Evolutionary conservation across 1,140 invertebrate species (phyloP), one percentile per base, ranked within the genome.

Genomic region (Euschistus heros): DNA sequence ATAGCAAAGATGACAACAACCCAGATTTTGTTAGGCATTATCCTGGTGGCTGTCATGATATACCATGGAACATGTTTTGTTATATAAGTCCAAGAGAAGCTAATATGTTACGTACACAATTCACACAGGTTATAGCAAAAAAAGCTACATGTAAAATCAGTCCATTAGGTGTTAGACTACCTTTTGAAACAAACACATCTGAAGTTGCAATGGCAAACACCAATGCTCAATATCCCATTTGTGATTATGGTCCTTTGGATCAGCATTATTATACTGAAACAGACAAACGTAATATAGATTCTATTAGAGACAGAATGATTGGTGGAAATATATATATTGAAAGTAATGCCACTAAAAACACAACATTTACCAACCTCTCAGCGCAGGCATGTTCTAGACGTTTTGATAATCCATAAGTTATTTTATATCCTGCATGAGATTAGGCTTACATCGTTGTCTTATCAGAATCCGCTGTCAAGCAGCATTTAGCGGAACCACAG

Each of bases 151-250:
- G 42, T 44, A 44, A 8, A 44, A 44, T 44, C 7, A 10, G 72
- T 70, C 69, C 68, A 70, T 66, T 42, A 68, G 65, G 66, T 33
- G 54, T 54, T 47, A 67, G 67, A n/a, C n/a, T n/a, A n/a, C n/a
- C n/a, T n/a, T n/a, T n/a, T n/a, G n/a, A n/a, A n/a, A n/a, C n/a
- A n/a, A n/a, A n/a, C n/a, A n/a, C n/a, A n/a, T n/a, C n/a, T n/a
- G n/a, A n/a, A n/a, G n/a, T n/a, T n/a, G n/a, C n/a, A n/a, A n/a
- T n/a, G n/a, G n/a, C n/a, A n/a, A n/a, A n/a, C n/a, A n/a, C 42
- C 42, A 44, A 44, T 44, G 42, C 42, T 44, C 42, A 44, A 44
- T 44, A 44, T 44, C 17, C 42, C 8, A 17, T 44, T 10, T 8
- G 8, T 8, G 42, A 44, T 44, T 44, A 10, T 44, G 42, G 42